Evolutionary conservation across 2,113 vertebrate genomes (phyloP), one percentile per base, ranked within the genome.

Genomic region (Sterrhoptilus dennistouni): DNA sequence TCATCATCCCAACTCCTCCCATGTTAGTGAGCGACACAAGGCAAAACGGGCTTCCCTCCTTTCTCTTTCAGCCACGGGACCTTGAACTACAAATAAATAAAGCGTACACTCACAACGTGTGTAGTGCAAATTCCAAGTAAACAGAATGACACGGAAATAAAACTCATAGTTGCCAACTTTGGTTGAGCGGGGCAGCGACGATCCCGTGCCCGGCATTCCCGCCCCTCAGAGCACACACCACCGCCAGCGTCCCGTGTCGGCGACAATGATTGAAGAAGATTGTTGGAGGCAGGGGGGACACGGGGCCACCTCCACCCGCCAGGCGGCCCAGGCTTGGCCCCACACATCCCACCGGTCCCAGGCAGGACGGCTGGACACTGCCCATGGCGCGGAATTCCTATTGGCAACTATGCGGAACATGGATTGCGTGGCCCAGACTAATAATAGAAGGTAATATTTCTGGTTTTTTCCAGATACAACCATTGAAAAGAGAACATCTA

Each of bases 121-220:
- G 97, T 94, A 98, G 97, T 98, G 97, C 97, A 97, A 97, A 97
- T 94, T 89, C 96, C 91, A 97, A 96, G 97, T 98, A 98, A 98
- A 98, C 98, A 98, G 97, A 97, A 96, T 97, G 97, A 98, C 97
- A 82, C 22, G 90, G 95, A 97, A 96, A 97, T 84, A 94, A 97
- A 89, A 83, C 77, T 89, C 84, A 69, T 31, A 96, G 96, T 93
- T 95, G 96, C 96, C 95, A 90, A 94, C 84, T 27, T 44, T 38
- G 81, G 89, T 93, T 83, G 40, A 23, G 66, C 83, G 20, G 83
- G 90, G 90, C 93, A 24, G 79, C 57, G 42, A 24, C 8, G 75
- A 89, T 72, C 76, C 94, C 65, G 40, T 3, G 9, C 66, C 82
- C 54, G 9, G 76, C 81, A 4, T 65, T 72, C 68, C 90, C 19